Percentiles rank a stretch among this genome's conserved stretches.
These are phyloP conservation scores for Drosophila melanosoma DNA, from an alignment of 2,888 invertebrate species.

Conservation along the genomic window DNA sequence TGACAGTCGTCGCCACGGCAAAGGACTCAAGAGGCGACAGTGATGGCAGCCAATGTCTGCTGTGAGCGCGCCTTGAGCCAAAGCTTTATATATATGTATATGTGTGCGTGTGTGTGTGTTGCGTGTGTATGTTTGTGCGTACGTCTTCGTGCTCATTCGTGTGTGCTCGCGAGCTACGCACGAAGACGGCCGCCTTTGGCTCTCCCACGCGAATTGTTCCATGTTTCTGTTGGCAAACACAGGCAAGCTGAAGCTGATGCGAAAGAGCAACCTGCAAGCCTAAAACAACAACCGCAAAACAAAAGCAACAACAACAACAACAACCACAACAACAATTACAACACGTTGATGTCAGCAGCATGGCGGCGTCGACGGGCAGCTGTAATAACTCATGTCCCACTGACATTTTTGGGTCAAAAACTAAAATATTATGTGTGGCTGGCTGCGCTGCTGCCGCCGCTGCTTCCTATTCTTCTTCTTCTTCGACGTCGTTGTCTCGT, in stretches of 20 bases:
- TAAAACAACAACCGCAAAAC: conserved; percentile 66
- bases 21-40: conserved; percentile 47
- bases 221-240: conserved; percentile 64
- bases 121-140: conserved; percentile 20
- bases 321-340: conserved; percentile 49
- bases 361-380: conserved; percentile 51
- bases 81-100: conserved; percentile 33
- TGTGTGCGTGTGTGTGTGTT: background rate
- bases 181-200: conserved; percentile 42
- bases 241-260: conserved; percentile 60
- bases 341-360: conserved; percentile 55
- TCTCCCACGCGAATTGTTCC: conserved; percentile 25
- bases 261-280: conserved; percentile 77
- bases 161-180: conserved; percentile 48
- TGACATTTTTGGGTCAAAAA: conserved; percentile 82
- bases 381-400: conserved; percentile 80
- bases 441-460: conserved; percentile 7
- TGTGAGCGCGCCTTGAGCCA: conserved; percentile 38
- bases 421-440: conserved; percentile 74
- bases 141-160: conserved; percentile 22
- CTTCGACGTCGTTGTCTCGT: conserved; percentile 19
- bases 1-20: conserved; percentile 71
- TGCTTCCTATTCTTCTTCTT: conserved; percentile 16
- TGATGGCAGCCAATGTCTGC: conserved; percentile 13
- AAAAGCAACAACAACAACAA: conserved; percentile 55